Base-by-base conservation (phyloP, 2,888 invertebrate genomes). In the Cordilura impudica region DNA sequence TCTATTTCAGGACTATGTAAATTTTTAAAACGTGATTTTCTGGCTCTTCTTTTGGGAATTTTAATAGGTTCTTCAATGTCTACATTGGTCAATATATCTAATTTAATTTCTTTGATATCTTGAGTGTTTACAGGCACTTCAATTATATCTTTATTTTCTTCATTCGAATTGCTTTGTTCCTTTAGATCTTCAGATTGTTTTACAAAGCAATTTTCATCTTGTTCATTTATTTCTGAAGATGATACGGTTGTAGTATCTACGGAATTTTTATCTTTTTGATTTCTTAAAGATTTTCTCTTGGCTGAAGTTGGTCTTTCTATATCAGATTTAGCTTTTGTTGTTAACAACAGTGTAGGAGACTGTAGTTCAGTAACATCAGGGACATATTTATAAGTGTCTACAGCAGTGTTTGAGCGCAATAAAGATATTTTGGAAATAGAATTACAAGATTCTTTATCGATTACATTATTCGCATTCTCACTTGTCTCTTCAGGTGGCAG, bases 11-110 rank as follows among this genome's bases (percentile, higher is more conserved):
- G 31, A n/a, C 43, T 53, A 58, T 75, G 29, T 14, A 79, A 71
- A 63, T 79, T 75, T 67, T 63, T 71, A 63, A 75, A 75, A 14
- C 75, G 63, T 18, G 74, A 51, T 16, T 74, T 73, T 63, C 67
- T 51, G 0, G n/a, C 54, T 4, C 21, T 29, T 21, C 35, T 65
- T 65, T 74, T 67, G 12, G 69, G 7, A 18, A 31, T 26, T 43
- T 54, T 47, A 8, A 47, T 1, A n/a, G 10, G 1, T 49, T 43
- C 54, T 4, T 47, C 39, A 5, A 56, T 4, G 4, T n/a, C 16
- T 14, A 6, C 26, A 4, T 12, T n/a, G 4, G 4, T n/a, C 4
- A n/a, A 4, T 39, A n/a, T 39, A 12, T 0, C 1, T 39, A n/a
- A n/a, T n/a, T n/a, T n/a, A n/a, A n/a, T n/a, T n/a, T n/a, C n/a